Base-by-base conservation (phyloP, 2,888 invertebrate genomes). In the Chrysolina oricalcia region DNA sequence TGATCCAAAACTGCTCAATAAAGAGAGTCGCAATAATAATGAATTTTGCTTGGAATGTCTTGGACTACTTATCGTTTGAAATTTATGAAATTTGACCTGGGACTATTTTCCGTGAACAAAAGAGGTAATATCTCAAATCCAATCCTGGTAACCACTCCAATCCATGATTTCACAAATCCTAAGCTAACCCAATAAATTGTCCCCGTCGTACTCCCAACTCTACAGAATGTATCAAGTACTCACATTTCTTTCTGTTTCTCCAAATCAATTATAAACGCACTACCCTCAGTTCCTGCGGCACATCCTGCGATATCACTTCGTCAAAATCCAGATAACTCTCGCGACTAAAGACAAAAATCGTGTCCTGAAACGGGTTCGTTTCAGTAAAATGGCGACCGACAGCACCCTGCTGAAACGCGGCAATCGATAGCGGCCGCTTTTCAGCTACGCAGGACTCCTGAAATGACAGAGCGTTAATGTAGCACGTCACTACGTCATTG, bases 361-460 rank as follows among this genome's bases (percentile, higher is more conserved):
- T 53, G 63, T 63, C 68, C 73, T 63, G 56, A 69, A 72, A 70
- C 64, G 73, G 67, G 83, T 80, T 71, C 74, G 78, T 75, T 79
- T 81, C 72, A 70, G 75, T 78, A 82, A 83, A 80, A 88, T 88
- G 88, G 88, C 87, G 83, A 84, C 83, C 85, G 85, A 82, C 84
- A 85, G 87, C 86, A 86, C 85, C 87, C 87, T 83, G 82, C 82
- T 81, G 83, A 67, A 83, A 23, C 23, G 23, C 82, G 81, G 81
- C 83, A 87, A 88, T 88, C 88, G 87, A 88, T 88, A 87, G 70
- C 76, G 79, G 82, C 77, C 80, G 78, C 78, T 81, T 75, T 46
- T 56, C 74, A 74, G 82, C 65, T 83, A 86, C 86, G 86, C 86
- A 86, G 83, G 84, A 83, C 83, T 80, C 71, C 74, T 78, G 78